Percentiles rank a stretch among this genome's conserved stretches.
phyloP scores from a whole-genome alignment of 2,888 invertebrate genomes.

The Parthenolecanium corni region DNA sequence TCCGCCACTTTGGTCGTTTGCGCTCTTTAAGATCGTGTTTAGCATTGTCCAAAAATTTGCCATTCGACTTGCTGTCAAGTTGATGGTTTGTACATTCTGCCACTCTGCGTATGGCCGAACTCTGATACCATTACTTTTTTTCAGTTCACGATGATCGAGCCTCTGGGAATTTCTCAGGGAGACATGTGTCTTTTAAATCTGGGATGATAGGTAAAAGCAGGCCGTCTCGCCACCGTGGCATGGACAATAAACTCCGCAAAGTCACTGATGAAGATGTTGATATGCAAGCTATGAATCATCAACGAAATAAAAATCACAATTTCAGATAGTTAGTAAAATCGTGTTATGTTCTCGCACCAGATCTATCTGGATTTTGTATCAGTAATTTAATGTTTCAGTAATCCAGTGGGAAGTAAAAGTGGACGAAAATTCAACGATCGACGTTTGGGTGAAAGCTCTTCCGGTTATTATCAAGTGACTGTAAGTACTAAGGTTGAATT shows the following conservation, averaged over 20 bases:
- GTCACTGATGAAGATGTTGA: constrained; percentile 15
- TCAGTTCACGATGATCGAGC: constrained; percentile 20
- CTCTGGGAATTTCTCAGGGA: not conserved
- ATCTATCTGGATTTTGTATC: too few species aligned
- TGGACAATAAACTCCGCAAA: constrained; percentile 5
- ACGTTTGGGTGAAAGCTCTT: constrained; percentile 2
- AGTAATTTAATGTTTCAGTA: not conserved
- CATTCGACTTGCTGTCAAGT: too few species aligned
- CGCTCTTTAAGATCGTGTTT: too few species aligned
- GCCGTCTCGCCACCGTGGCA: constrained; percentile 6
- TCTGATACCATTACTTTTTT: constrained; percentile 5
- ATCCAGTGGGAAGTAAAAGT: not conserved
- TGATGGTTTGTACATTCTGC: too few species aligned
- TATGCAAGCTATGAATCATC: not conserved
- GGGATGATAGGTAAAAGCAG: not conserved
- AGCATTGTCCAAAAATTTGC: too few species aligned
- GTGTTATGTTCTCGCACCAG: too few species aligned
- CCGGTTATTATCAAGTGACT: constrained; percentile 14
- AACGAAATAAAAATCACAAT: not conserved
- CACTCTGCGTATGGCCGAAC: too few species aligned
- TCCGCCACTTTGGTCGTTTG: too few species aligned
- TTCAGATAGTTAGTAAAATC: constrained; percentile 3
- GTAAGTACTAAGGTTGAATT: too few species aligned
- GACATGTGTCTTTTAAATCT: constrained; percentile 16
- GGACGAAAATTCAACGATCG: not conserved